Percentiles rank a stretch among this genome's conserved stretches.
Conservation (phyloP, 2,113 vertebrate species). For the Malaclemys terrapin region DNA sequence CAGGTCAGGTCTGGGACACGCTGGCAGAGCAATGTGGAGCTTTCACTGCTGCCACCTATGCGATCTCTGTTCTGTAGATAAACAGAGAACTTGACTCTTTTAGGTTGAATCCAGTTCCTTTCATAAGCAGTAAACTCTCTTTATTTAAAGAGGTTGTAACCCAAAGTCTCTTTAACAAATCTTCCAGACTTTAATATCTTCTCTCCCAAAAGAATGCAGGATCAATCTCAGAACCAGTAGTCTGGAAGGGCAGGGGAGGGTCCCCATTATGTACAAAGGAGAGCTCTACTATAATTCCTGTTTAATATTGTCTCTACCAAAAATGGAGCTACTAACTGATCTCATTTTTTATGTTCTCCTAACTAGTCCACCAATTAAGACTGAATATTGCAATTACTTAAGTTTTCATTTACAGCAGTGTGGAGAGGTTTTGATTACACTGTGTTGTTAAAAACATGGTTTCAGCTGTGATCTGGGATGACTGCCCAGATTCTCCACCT, state of each 20-base stretch:
- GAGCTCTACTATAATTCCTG: not conserved
- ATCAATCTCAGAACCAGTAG: not conserved
- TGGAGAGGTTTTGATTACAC: not conserved
- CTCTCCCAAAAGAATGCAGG: not conserved
- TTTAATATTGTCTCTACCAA: not conserved
- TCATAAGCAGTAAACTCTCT: not conserved
- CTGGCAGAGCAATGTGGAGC: not conserved
- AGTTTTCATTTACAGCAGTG: not conserved
- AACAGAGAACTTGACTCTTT: not conserved
- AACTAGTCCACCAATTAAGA: not conserved
- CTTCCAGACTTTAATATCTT: not conserved
- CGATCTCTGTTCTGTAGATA: not conserved
- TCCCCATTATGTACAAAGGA: not conserved
- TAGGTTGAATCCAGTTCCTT: not conserved
- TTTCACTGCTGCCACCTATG: not conserved
- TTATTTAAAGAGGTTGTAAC: not conserved
- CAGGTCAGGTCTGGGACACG: not conserved
- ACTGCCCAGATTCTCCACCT: not conserved
- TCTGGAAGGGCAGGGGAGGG: not conserved
- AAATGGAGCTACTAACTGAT: not conserved
- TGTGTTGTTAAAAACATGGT: not conserved
- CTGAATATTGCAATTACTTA: not conserved
- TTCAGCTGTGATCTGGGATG: not conserved
- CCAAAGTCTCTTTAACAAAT: not conserved
- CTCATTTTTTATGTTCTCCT: not conserved